These are phyloP conservation scores for Pseudomyrmex pallidus DNA, from an alignment of 1,140 invertebrate genomes.

Conservation along the genomic window DNA sequence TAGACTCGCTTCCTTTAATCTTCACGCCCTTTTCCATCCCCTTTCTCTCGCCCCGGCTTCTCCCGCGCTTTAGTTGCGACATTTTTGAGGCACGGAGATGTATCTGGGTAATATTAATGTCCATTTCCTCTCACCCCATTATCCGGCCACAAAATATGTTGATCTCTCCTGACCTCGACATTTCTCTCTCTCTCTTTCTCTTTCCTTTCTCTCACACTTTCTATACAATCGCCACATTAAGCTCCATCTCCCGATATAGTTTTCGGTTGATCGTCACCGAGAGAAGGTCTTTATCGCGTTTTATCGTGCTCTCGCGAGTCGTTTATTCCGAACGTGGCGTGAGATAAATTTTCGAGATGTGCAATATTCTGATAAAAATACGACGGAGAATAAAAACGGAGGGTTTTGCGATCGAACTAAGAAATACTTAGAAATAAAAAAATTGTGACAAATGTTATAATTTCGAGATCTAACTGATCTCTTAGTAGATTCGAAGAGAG, in stretches of 20 bases:
- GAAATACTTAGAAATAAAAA: too few relatives aligned
- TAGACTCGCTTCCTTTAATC: conserved; percentile 17
- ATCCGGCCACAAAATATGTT: too few relatives aligned
- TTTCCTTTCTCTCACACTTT: conserved; percentile 20
- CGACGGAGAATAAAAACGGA: too few relatives aligned
- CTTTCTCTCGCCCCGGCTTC: conserved; percentile 70
- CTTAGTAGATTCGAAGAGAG: too few relatives aligned
- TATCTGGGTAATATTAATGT: conserved; percentile 55
- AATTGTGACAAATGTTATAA: too few relatives aligned
- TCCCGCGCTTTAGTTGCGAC: conserved; percentile 82
- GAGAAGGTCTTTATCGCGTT: conserved; percentile 63
- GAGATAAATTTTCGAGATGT: conserved; percentile 2
- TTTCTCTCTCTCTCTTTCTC: conserved; percentile 8
- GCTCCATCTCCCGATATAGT: conserved; percentile 1
- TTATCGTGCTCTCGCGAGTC: conserved; percentile 54
- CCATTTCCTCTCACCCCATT: conserved; percentile 11
- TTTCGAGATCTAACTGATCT: too few relatives aligned
- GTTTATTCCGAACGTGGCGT: conserved; percentile 53
- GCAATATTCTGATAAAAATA: too few relatives aligned
- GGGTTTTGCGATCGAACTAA: too few relatives aligned
- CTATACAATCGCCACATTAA: conserved; percentile 74
- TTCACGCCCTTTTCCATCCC: neutral
- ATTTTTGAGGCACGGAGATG: conserved; percentile 75
- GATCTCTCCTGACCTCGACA: too few relatives aligned
- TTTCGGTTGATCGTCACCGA: conserved; percentile 46